A percentile compares a stretch with the other conserved stretches of the same genome.
Evolutionary conservation across 2,113 vertebrate genomes (phyloP).

Genomic region (Callipepla californica): DNA sequence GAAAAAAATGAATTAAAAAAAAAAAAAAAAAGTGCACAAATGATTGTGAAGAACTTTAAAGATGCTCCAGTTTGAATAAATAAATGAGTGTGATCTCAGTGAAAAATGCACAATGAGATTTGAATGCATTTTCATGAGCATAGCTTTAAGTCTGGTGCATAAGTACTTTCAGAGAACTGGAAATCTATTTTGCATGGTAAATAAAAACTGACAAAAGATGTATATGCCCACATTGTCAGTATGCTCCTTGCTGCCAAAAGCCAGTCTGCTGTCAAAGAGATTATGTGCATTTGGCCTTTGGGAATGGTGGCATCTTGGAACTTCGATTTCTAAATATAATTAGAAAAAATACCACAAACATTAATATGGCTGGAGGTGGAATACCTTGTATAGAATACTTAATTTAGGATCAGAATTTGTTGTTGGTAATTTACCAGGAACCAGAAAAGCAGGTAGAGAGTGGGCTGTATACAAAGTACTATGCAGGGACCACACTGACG

Average conservation of each 20-base stretch:
- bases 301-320: conserved; percentile 21
- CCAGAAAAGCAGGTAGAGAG: neutral
- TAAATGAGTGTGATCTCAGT: neutral
- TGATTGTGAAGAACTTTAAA: neutral
- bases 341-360: neutral
- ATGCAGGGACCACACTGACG: neutral
- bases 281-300: conserved; percentile 53
- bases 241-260: conserved; percentile 30
- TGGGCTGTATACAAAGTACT: neutral
- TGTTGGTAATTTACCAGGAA: neutral
- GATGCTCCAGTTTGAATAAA: neutral
- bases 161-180: neutral
- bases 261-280: conserved; percentile 27
- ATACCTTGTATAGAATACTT: neutral
- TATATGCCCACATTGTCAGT: conserved; percentile 13
- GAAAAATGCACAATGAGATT: neutral
- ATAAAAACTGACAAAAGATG: conserved; percentile 44
- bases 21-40: neutral
- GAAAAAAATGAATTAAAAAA: neutral
- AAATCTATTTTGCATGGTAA: conserved; percentile 45
- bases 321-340: conserved; percentile 52
- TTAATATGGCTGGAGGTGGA: neutral
- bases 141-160: neutral
- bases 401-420: neutral
- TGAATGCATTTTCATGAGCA: neutral